Evolutionary conservation across 2,113 vertebrate species (phyloP), one percentile per base, ranked within the genome.

Genomic region (Trematocara nigrifrons): DNA sequence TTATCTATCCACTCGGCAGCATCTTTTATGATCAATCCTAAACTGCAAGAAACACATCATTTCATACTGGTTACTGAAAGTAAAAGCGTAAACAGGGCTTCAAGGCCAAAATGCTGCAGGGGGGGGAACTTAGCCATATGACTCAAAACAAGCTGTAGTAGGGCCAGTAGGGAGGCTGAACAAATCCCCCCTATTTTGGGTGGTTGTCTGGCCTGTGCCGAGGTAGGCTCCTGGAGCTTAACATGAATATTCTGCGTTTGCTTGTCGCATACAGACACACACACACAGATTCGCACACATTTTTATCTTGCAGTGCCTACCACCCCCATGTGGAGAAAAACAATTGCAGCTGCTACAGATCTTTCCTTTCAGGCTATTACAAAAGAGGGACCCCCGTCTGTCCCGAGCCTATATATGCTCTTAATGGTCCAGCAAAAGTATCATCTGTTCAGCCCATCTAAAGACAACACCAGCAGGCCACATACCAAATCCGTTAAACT

Each of bases 311-410:
- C 95, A 97, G 98, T 92, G 93, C 97, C 97, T 98, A 98, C 97
- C 96, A 98, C 98, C 99, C 97, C 98, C 98, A 97, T 98, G 98
- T 94, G 99, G 98, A 98, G 97, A 96, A 97, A 97, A 97, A 95
- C 76, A 97, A 97, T 91, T 87, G 96, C 96, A 96, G 96, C 97
- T 96, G 97, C 97, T 93, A 93, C 93, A 89, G 89, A 93, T 94
- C 93, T 94, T 90, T 92, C 95, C 93, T 97, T 96, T 96, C 87
- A 96, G 93, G 80, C 91, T 77, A 76, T 89, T 92, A 96, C 95
- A 96, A 96, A 95, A 90, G 94, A 91, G 94, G 95, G 93, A 93
- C 91, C 95, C 94, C 95, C 79, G 92, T 93, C 87, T 90, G 89
- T 90, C 90, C 87, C 79, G 84, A 81, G 91, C 93, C 90, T 87